Evolutionary conservation across 2,888 invertebrate genomes (phyloP), one percentile per base, ranked within the genome.

Genomic region (Hydrotaea cyrtoneurina): DNA sequence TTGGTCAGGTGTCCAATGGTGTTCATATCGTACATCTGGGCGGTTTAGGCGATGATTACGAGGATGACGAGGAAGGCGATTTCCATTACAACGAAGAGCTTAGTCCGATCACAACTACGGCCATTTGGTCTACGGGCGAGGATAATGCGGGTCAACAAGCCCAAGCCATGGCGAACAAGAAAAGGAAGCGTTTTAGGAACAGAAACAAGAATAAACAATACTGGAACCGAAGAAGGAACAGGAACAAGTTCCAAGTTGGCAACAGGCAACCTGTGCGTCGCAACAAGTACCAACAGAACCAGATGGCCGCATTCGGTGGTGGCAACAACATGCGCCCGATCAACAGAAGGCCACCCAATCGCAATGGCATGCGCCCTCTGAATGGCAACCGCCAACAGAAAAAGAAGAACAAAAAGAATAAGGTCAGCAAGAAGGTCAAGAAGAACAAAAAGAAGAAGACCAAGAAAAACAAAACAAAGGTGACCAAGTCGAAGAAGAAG

Each of bases 41-140:
- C 46, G 66, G 13, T 19, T 82, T 86, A 5, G 46, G 15, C 21
- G 82, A 86, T 3, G 83, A 73, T 46, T 87, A 86, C 74, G 87
- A 85, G 11, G 84, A 86, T 13, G 80, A 59, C 15, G 39, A 26
- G 3, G 77, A 72, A 3, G 66, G 21, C 11, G 79, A 84, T 26
- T 46, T 79, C 4, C 17, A 85, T 0, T 86, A 78, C 39, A 86
- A 89, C n/a, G 85, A 86, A 23, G 89, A 89, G 74, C 78, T 87
- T 0, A 86, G 36, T 72, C 91, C 90, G 0, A 17, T 78, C 0
- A 59, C 74, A 8, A 88, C 90, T 0, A 75, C 86, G 0, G 89
- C 88, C 43, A 87, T 88, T 72, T 91, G 91, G 90, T 87, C 87
- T 17, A 90, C 90, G 0, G 89, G 86, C 1, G 84, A 85, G 8